These are phyloP conservation scores for Tachysurus vachellii DNA, from an alignment of 2,113 vertebrate genomes.

Conservation along the genomic window DNA sequence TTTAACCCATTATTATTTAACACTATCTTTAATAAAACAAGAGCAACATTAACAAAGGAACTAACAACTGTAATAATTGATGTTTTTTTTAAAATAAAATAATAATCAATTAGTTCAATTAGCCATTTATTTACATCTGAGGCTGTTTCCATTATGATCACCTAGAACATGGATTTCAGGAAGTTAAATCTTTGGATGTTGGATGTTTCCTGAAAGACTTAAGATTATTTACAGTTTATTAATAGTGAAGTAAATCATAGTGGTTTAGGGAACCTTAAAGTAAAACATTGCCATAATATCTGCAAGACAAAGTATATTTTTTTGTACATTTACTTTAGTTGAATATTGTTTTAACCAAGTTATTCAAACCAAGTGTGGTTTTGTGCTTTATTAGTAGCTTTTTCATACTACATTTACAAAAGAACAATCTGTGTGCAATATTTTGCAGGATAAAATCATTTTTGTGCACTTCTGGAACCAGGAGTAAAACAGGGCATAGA, in stretches of 20 bases:
- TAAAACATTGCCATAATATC: background rate
- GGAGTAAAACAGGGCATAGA: constrained; percentile 59
- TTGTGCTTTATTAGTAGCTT: background rate
- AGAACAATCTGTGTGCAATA: constrained; percentile 31
- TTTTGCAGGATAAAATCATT: constrained; percentile 53
- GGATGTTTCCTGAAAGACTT: too few relatives aligned
- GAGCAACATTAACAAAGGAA: too few relatives aligned
- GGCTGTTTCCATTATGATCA: background rate
- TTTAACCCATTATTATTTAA: too few relatives aligned
- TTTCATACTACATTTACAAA: constrained; percentile 28
- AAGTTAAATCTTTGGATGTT: background rate
- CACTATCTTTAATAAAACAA: too few relatives aligned
- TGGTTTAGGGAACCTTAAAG: background rate
- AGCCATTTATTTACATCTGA: background rate
- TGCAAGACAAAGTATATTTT: background rate
- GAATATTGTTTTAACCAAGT: background rate
- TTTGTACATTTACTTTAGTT: background rate
- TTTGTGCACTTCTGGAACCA: constrained; percentile 57
- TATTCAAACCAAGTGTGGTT: background rate
- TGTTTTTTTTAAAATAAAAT: too few relatives aligned
- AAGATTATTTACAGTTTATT: background rate
- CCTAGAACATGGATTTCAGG: background rate
- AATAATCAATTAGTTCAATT: background rate
- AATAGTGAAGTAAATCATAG: background rate
- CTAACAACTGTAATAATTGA: background rate